phyloP scores from a whole-genome alignment of 2,797 vertebrate genomes.

The Sciaenops ocellatus region DNA sequence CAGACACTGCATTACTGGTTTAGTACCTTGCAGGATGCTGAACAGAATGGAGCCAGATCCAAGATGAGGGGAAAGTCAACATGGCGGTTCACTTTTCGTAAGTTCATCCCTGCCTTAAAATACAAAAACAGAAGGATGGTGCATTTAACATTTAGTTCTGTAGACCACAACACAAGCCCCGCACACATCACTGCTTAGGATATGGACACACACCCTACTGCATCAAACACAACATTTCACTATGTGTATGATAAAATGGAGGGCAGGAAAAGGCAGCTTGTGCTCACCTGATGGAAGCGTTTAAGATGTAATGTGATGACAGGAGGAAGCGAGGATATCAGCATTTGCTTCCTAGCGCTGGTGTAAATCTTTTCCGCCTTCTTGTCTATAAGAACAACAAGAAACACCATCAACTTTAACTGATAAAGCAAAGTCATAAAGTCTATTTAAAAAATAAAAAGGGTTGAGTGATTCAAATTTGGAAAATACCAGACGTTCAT shows the following conservation, averaged over 20 bases:
- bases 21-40: conserved; percentile 93
- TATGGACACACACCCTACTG: neutral
- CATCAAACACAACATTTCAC: neutral
- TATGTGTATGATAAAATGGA: neutral
- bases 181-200: neutral
- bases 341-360: conserved; percentile 95
- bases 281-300: conserved; percentile 96
- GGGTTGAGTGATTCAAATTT: neutral
- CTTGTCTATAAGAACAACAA: conserved; percentile 82
- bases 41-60: conserved; percentile 97
- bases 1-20: neutral
- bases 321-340: conserved; percentile 94
- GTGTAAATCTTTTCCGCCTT: conserved; percentile 93
- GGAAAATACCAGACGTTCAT: neutral
- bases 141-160: neutral
- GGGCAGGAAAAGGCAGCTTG: neutral
- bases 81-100: conserved; percentile 97
- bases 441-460: neutral
- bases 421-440: neutral
- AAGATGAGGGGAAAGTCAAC: conserved; percentile 95
- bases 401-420: conserved; percentile 5
- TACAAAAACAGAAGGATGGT: conserved; percentile 17
- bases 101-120: conserved; percentile 93
- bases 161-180: neutral
- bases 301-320: conserved; percentile 96